Conservation (phyloP, 2,113 vertebrate species). For the Callopanchax toddi region DNA sequence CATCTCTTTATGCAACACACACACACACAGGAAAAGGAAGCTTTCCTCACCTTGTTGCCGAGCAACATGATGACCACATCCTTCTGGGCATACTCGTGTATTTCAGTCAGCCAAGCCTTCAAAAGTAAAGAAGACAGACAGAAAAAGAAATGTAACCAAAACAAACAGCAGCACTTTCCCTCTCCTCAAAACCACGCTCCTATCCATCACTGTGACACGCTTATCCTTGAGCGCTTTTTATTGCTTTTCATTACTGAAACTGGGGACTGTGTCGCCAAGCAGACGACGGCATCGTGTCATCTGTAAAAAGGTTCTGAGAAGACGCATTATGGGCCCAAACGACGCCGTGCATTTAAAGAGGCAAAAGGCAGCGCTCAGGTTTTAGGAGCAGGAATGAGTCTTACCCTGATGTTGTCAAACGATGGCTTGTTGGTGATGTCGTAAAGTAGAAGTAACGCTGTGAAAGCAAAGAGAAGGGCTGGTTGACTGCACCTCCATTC, state of each 20-base stretch:
- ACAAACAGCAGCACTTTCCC: constrained; percentile 13
- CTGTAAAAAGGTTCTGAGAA: constrained; percentile 13
- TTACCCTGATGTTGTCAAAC: constrained; percentile 96
- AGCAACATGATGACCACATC: constrained; percentile 99
- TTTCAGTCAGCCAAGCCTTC: constrained; percentile 87
- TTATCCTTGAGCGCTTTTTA: constrained; percentile 50
- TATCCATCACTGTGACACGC: constrained; percentile 48
- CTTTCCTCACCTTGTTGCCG: constrained; percentile 91
- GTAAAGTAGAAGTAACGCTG: constrained; percentile 95
- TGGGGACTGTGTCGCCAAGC: constrained; percentile 14
- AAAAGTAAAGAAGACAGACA: constrained; percentile 51
- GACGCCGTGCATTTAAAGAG: constrained; percentile 45
- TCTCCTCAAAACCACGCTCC: constrained; percentile 15
- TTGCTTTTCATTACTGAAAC: constrained; percentile 63
- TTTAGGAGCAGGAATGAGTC: constrained; percentile 41
- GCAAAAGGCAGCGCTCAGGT: constrained; percentile 13
- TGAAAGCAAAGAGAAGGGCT: constrained; percentile 36
- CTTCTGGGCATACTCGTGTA: constrained; percentile 95
- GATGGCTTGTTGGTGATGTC: constrained; percentile 96
- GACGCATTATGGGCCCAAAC: no score
- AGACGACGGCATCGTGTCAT: constrained; percentile 37
- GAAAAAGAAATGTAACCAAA: constrained; percentile 29
- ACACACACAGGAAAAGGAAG: constrained; percentile 64
- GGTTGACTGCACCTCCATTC: constrained; percentile 10
- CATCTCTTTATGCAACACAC: constrained; percentile 54